Conservation (phyloP, 2,888 invertebrate genomes). For the Sphaerophoria rueppellii region DNA sequence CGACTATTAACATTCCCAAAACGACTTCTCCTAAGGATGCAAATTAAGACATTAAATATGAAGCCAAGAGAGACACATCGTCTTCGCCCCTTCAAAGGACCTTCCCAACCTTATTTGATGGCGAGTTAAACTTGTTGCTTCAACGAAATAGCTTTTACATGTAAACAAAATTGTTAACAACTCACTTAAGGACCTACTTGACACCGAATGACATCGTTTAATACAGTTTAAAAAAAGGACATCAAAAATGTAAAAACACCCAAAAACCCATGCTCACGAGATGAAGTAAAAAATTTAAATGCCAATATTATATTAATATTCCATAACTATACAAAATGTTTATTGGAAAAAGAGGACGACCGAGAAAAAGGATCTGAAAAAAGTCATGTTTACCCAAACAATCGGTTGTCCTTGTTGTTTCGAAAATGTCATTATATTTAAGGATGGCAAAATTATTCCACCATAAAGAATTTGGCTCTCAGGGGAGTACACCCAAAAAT, state of each 20-base stretch:
- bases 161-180: constrained; percentile 72
- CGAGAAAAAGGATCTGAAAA: constrained; percentile 22
- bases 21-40: constrained; percentile 60
- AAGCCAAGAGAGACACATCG: constrained; percentile 23
- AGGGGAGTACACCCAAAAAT: constrained; percentile 19
- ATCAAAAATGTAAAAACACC: constrained; percentile 5
- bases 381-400: constrained; percentile 65
- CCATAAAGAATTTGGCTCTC: constrained; percentile 50
- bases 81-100: constrained; percentile 12
- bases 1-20: constrained; percentile 38
- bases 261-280: constrained; percentile 36
- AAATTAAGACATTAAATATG: constrained; percentile 72
- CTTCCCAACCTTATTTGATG: neutral
- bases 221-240: constrained; percentile 12
- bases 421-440: constrained; percentile 67
- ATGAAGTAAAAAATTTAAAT: constrained; percentile 68
- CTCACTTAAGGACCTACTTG: constrained; percentile 68
- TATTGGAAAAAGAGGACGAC: constrained; percentile 47
- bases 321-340: constrained; percentile 40
- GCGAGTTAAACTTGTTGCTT: constrained; percentile 55
- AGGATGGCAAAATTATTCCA: constrained; percentile 54
- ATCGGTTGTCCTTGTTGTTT: constrained; percentile 56
- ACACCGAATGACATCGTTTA: constrained; percentile 64
- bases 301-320: constrained; percentile 60
- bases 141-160: constrained; percentile 10